Evolutionary conservation across 1,140 invertebrate genomes (phyloP).

Genomic region (Cherax destructor): DNA sequence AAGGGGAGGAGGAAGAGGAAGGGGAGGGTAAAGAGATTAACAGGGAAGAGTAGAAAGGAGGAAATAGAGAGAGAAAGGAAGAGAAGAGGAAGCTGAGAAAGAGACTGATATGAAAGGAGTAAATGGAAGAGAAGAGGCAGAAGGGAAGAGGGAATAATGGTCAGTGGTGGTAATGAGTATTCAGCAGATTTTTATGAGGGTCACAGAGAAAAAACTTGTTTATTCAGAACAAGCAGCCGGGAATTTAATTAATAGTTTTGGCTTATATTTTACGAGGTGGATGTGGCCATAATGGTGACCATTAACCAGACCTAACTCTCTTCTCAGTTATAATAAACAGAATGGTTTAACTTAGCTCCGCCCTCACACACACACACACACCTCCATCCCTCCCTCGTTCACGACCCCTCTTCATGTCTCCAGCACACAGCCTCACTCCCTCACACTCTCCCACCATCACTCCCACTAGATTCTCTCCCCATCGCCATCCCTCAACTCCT

Average conservation of each 20-base stretch:
- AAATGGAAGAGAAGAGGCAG: not conserved
- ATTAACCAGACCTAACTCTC: constrained; percentile 54
- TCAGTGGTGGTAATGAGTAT: constrained; percentile 39
- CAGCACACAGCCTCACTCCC: not conserved
- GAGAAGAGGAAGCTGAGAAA: not conserved
- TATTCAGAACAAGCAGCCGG: constrained; percentile 58
- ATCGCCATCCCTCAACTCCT: too few relatives aligned
- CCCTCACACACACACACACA: not conserved
- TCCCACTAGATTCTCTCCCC: not conserved
- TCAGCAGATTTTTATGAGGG: constrained; percentile 30
- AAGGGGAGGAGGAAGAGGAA: too few relatives aligned
- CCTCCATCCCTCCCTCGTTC: not conserved
- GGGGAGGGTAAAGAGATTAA: too few relatives aligned
- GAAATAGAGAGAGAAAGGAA: not conserved
- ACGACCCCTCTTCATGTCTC: not conserved
- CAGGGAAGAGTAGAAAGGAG: too few relatives aligned
- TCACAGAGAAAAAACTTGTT: constrained; percentile 40
- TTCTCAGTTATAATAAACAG: constrained; percentile 51
- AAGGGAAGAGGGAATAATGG: constrained; percentile 26
- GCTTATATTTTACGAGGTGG: constrained; percentile 53
- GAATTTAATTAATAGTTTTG: constrained; percentile 63
- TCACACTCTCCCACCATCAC: not conserved
- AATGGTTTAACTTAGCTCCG: constrained; percentile 1
- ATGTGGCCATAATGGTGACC: constrained; percentile 51
- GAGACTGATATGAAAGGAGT: not conserved